A percentile compares a stretch with the other conserved stretches of the same genome.
These are phyloP conservation scores for Grammomys dolichurus DNA, from an alignment of 2,113 vertebrate genomes.

Conservation along the genomic window DNA sequence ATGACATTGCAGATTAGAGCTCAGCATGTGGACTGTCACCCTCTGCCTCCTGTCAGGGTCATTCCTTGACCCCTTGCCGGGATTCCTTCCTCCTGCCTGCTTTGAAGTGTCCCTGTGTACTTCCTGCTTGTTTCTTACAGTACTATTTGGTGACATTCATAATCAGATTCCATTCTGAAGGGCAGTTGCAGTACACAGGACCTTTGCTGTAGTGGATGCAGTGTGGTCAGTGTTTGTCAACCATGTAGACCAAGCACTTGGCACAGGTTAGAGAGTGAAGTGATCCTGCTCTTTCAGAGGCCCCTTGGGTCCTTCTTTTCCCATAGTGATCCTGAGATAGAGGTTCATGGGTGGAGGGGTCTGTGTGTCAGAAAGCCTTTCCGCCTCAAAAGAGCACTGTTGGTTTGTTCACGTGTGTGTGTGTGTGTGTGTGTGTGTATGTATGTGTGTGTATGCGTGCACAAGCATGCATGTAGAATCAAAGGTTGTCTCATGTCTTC, in stretches of 20 bases:
- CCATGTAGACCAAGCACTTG: not conserved
- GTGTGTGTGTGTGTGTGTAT: not conserved
- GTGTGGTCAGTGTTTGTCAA: not conserved
- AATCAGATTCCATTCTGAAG: not conserved
- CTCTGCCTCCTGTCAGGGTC: not conserved
- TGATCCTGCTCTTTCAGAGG: not conserved
- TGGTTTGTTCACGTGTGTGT: not conserved
- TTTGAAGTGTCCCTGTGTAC: rapidly evolving
- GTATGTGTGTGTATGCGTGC: not conserved
- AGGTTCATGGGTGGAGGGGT: not conserved
- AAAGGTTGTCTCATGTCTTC: not conserved
- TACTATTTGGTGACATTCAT: not conserved
- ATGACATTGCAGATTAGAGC: not conserved
- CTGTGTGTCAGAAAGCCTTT: not conserved
- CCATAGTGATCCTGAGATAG: not conserved
- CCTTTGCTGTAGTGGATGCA: not conserved
- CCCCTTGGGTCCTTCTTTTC: not conserved
- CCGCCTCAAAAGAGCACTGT: not conserved
- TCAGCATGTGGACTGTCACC: not conserved
- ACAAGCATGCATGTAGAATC: not conserved
- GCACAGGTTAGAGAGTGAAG: not conserved
- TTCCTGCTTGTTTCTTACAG: too few relatives aligned
- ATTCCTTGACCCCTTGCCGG: not conserved
- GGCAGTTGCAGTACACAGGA: not conserved
- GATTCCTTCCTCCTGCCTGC: not conserved